Conservation (phyloP, 2,888 invertebrate genomes). For the Graphium colonna region DNA sequence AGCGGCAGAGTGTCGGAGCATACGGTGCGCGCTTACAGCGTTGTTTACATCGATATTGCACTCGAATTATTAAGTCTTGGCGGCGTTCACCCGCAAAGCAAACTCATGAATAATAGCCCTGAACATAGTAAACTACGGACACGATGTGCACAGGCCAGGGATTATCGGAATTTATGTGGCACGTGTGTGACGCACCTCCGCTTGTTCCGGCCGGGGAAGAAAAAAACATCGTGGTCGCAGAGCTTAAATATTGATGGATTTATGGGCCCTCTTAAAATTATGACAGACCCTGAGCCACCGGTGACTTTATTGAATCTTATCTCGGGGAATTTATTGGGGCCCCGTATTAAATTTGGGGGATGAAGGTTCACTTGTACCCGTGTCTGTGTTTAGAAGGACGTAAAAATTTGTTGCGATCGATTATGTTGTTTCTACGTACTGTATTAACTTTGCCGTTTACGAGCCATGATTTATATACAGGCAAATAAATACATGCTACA, state of each 20-base stretch:
- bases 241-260: conserved; percentile 78
- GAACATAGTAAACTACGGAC: conserved; percentile 57
- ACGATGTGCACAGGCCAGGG: conserved; percentile 58
- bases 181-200: conserved; percentile 68
- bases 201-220: conserved; percentile 44
- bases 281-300: conserved; percentile 60
- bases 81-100: conserved; percentile 57
- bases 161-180: conserved; percentile 73
- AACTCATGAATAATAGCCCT: conserved; percentile 66
- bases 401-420: conserved; percentile 25
- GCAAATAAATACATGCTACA: too few relatives aligned
- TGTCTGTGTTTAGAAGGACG: conserved; percentile 42
- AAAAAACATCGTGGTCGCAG: conserved; percentile 69
- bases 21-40: conserved; percentile 34
- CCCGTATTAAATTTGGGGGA: conserved; percentile 53
- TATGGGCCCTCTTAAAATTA: conserved; percentile 75
- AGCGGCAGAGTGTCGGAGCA: conserved; percentile 9
- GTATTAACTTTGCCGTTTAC: background rate
- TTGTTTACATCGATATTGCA: conserved; percentile 50
- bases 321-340: conserved; percentile 62
- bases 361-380: conserved; percentile 41
- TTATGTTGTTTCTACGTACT: background rate
- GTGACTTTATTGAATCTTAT: conserved; percentile 72
- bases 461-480: background rate
- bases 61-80: conserved; percentile 64